Evolutionary conservation across 2,888 invertebrate species (phyloP).

Genomic region (Eustalomyia histrio): DNA sequence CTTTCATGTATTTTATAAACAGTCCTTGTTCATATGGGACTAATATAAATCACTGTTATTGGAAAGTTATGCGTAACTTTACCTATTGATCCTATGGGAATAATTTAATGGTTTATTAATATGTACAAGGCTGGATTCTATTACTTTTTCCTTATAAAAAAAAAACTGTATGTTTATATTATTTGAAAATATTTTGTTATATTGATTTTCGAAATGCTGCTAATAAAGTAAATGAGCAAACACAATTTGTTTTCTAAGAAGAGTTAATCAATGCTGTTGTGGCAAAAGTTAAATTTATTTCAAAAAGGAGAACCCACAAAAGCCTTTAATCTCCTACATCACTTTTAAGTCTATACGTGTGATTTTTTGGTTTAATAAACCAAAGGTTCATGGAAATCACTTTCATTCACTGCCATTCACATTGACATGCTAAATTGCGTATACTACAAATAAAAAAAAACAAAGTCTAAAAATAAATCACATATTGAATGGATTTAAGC

Average conservation of each 20-base stretch:
- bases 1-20: not conserved
- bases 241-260: not conserved
- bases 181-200: not conserved
- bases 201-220: not conserved
- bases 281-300: not conserved
- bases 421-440: conserved; percentile 1
- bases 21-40: conserved; percentile 12
- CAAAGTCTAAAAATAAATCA: not conserved
- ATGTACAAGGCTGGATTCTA: not conserved
- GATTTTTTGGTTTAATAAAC: no score
- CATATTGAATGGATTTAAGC: not conserved
- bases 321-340: not conserved
- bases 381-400: conserved; percentile 5
- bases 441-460: no score
- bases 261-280: not conserved
- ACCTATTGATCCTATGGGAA: conserved; percentile 57
- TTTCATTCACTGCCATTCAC: not conserved
- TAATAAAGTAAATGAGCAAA: not conserved
- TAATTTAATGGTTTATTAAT: conserved; percentile 59
- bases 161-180: no score
- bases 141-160: no score
- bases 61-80: conserved; percentile 47
- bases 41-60: conserved; percentile 52
- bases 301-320: not conserved
- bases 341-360: no score